These are phyloP conservation scores for Leucoptera coffeella DNA, from an alignment of 2,888 invertebrate species.

Conservation along the genomic window DNA sequence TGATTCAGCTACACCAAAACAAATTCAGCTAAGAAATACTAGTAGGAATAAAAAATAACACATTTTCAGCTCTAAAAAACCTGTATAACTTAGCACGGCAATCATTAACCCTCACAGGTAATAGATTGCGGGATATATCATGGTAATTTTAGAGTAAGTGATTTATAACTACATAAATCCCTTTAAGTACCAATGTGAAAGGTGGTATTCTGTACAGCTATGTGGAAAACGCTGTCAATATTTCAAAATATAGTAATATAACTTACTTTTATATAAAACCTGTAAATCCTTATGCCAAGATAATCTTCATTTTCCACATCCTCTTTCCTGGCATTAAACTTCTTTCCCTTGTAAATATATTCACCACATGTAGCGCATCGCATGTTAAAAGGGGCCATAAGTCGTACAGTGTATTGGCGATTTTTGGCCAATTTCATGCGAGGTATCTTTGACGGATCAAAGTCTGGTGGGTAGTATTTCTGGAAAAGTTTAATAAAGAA, in stretches of 20 bases:
- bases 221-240: neutral
- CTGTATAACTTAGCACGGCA: no score
- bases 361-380: constrained; percentile 98
- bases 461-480: constrained; percentile 99
- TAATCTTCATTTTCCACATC: constrained; percentile 97
- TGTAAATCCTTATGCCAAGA: constrained; percentile 91
- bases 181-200: no score
- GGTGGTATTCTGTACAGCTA: no score
- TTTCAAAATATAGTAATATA: constrained; percentile 1
- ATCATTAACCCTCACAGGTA: no score
- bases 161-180: no score
- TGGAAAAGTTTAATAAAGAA: no score
- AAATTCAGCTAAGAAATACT: no score
- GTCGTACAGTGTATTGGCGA: constrained; percentile 92
- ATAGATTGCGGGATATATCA: no score
- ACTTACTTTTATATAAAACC: constrained; percentile 90
- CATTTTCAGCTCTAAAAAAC: no score
- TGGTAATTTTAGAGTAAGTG: no score
- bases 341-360: constrained; percentile 99
- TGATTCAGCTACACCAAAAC: no score
- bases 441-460: constrained; percentile 98
- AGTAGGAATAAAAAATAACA: no score
- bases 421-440: constrained; percentile 94
- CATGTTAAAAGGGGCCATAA: constrained; percentile 99
- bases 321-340: constrained; percentile 98